These are phyloP conservation scores for Oreohelix idahoensis DNA, from an alignment of 1,140 invertebrate genomes.

Conservation along the genomic window DNA sequence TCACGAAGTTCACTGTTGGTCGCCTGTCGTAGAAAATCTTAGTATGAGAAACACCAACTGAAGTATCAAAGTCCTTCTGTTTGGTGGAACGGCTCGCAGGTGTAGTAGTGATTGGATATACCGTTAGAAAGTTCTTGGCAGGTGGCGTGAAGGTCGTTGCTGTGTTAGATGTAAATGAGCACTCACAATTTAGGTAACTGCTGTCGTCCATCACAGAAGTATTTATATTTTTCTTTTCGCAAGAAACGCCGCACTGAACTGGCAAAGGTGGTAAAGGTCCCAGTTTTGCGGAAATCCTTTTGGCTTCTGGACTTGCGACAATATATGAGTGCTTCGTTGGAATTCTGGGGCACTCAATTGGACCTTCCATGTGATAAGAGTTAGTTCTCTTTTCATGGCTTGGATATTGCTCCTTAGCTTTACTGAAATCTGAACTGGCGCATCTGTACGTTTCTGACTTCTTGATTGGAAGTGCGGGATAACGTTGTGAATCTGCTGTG, in stretches of 20 bases:
- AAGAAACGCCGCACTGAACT: background rate
- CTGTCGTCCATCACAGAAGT: background rate
- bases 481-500: background rate
- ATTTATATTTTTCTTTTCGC: background rate
- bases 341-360: background rate
- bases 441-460: background rate
- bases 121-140: background rate
- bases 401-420: background rate
- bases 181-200: background rate
- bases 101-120: background rate
- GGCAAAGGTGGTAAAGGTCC: background rate
- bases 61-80: background rate
- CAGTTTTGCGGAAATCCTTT: background rate
- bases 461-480: background rate
- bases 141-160: background rate
- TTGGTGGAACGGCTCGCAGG: background rate
- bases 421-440: background rate
- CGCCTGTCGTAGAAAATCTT: background rate
- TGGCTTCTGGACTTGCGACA: background rate
- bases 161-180: background rate
- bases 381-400: background rate
- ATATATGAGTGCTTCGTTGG: background rate
- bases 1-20: background rate
- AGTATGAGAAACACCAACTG: background rate
- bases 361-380: background rate